A percentile compares a stretch with the other conserved stretches of the same genome.
Evolutionary conservation across 2,888 invertebrate species (phyloP).

Genomic region (Aspidiotus destructor): DNA sequence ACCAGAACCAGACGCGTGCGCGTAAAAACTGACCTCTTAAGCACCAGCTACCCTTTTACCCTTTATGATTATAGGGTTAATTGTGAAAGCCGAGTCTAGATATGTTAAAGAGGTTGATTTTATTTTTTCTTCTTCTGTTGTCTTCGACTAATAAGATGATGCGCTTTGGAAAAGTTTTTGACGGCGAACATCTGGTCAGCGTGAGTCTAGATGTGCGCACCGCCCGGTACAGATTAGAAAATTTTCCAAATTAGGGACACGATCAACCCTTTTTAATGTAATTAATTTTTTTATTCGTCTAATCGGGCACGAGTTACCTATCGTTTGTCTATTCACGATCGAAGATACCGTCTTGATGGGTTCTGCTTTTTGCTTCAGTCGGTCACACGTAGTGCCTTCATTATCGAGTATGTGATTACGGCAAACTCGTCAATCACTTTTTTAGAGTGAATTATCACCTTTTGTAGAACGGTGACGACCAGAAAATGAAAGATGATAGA

Average conservation of each 20-base stretch:
- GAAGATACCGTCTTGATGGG: too few relatives aligned
- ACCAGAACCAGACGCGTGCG: constrained; percentile 13
- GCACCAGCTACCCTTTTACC: constrained; percentile 16
- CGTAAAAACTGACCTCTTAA: constrained; percentile 17
- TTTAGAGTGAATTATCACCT: too few relatives aligned
- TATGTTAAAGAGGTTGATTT: constrained; percentile 12
- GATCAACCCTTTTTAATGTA: constrained; percentile 2
- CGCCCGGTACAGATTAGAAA: constrained; percentile 3
- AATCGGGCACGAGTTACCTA: background rate
- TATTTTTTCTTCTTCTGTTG: constrained; percentile 4
- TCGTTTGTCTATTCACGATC: too few relatives aligned
- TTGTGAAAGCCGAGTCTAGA: constrained; percentile 9
- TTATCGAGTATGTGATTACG: too few relatives aligned
- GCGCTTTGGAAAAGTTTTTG: background rate
- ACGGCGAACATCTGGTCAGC: constrained; percentile 5
- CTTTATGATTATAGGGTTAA: constrained; percentile 15
- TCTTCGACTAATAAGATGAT: background rate
- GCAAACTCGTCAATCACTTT: too few relatives aligned
- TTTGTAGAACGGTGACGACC: too few relatives aligned
- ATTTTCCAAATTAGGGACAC: background rate
- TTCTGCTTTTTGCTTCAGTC: too few relatives aligned
- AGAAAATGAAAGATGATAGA: too few relatives aligned
- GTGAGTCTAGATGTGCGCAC: background rate
- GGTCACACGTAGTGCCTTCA: too few relatives aligned
- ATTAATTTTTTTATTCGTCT: constrained; percentile 10